These are phyloP conservation scores for Anhinga rufa DNA, from an alignment of 2,113 vertebrate genomes.

Conservation along the genomic window DNA sequence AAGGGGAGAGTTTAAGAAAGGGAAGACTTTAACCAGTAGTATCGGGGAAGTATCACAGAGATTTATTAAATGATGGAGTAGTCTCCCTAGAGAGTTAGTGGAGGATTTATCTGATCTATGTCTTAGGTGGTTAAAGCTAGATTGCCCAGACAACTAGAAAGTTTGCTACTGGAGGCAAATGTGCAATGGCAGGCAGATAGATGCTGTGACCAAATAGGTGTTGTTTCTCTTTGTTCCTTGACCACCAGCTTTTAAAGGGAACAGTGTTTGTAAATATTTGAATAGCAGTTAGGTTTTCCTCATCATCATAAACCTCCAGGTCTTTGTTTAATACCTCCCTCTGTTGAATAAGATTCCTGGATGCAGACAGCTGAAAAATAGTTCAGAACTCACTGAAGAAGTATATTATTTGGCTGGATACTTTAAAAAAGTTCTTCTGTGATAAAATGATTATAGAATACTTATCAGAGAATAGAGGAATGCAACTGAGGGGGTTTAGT, in stretches of 20 bases:
- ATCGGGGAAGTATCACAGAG: background rate
- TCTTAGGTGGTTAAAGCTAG: background rate
- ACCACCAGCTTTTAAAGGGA: background rate
- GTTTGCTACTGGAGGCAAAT: background rate
- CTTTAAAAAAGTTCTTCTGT: background rate
- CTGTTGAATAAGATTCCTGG: background rate
- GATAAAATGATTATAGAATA: background rate
- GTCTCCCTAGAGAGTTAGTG: background rate
- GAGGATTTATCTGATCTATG: background rate
- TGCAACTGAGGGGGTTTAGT: background rate
- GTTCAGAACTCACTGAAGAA: background rate
- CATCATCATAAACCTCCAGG: background rate
- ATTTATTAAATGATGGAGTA: background rate
- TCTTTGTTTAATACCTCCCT: background rate
- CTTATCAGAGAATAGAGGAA: conserved; percentile 12
- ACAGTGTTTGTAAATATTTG: background rate
- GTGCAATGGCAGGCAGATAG: background rate
- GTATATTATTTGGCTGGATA: background rate
- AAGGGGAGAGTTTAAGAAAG: background rate
- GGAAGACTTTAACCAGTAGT: background rate
- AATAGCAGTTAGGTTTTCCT: background rate
- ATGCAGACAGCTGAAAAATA: background rate
- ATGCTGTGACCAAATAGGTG: background rate
- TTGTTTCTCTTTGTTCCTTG: background rate
- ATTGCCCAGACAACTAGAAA: background rate